A percentile compares a stretch with the other conserved stretches of the same genome.
Evolutionary conservation across 2,797 vertebrate species (phyloP).

Genomic region (Anguilla marmorata): DNA sequence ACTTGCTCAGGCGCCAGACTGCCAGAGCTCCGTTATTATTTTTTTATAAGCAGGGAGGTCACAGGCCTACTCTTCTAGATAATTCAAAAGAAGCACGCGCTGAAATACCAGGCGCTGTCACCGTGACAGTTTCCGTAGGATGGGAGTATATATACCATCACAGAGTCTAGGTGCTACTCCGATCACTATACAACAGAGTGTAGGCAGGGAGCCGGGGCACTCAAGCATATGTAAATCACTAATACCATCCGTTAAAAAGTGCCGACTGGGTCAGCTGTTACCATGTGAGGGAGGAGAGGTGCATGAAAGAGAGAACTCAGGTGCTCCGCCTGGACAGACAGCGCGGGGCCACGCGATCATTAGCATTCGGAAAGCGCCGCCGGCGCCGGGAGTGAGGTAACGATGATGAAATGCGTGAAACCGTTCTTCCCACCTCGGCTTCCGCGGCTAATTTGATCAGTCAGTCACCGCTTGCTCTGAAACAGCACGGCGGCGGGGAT

Average conservation of each 20-base stretch:
- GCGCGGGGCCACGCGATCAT: not conserved
- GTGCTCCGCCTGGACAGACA: not conserved
- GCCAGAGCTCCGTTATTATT: not conserved
- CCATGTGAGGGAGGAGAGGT: not conserved
- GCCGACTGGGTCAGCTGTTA: too few species aligned
- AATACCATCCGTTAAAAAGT: too few species aligned
- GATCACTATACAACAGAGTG: not conserved
- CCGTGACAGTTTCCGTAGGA: not conserved
- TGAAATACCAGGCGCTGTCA: not conserved
- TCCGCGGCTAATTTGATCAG: not conserved
- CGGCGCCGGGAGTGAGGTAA: not conserved
- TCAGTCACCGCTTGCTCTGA: not conserved
- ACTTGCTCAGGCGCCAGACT: not conserved
- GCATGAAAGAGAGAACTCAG: not conserved
- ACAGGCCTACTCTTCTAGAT: not conserved
- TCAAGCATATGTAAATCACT: not conserved
- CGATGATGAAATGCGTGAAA: slow-evolving; percentile 13
- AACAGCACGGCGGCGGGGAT: not conserved
- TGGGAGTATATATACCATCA: not conserved
- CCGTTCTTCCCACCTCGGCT: not conserved
- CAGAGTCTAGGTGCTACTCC: not conserved
- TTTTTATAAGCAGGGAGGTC: not conserved
- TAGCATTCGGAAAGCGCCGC: not conserved
- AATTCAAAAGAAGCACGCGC: not conserved
- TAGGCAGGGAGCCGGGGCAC: not conserved